These are phyloP conservation scores for Drosophila aldrichi DNA, from an alignment of 2,888 invertebrate genomes.

Conservation along the genomic window DNA sequence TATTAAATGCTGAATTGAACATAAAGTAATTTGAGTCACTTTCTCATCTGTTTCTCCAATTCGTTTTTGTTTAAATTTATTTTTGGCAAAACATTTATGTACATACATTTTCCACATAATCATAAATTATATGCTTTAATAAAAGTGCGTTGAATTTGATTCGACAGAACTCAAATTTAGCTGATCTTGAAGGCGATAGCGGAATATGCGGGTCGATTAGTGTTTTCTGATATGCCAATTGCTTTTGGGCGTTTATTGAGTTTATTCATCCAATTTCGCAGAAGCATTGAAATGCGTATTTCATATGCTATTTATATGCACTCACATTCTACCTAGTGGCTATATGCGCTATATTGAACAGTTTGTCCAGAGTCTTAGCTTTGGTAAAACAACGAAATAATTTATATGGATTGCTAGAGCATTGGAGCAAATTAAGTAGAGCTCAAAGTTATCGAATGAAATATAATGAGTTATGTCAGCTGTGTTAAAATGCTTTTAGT, in stretches of 20 bases:
- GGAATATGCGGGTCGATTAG: constrained; percentile 35
- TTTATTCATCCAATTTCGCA: constrained; percentile 21
- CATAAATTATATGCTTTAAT: constrained; percentile 3
- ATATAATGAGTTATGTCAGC: background rate
- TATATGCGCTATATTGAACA: background rate
- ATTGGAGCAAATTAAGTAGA: background rate
- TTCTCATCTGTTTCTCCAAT: no score
- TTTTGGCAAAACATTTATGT: no score
- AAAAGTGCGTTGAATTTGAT: constrained; percentile 15
- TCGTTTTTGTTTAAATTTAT: no score
- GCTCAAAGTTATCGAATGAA: background rate
- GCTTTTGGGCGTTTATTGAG: constrained; percentile 3
- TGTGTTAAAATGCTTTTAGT: background rate
- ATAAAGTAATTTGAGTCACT: no score
- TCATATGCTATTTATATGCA: background rate
- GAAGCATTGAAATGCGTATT: constrained; percentile 9
- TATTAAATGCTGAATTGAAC: no score
- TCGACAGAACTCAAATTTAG: constrained; percentile 1
- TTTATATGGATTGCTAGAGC: no score
- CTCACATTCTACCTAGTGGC: background rate
- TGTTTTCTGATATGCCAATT: constrained; percentile 36
- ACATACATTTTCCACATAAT: no score
- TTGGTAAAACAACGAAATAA: background rate
- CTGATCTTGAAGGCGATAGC: constrained; percentile 28
- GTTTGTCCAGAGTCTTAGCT: background rate